Base-by-base conservation (phyloP, 2,113 vertebrate species). In the Pelobates fuscus region DNA sequence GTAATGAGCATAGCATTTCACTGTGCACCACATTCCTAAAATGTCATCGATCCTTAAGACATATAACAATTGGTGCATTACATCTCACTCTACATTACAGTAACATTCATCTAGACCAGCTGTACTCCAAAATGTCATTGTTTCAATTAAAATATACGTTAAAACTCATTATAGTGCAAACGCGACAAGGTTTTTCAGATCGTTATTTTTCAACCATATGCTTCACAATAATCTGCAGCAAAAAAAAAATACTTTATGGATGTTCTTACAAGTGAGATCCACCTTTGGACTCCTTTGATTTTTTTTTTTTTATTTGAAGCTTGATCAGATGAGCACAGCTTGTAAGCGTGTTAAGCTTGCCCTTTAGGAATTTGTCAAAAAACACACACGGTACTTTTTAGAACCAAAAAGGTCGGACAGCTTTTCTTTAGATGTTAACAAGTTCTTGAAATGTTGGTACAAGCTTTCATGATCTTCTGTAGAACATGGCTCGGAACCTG, bases 341-440 rank as follows among this genome's bases (percentile, higher is more conserved):
- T 58, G 41, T 18, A 7, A 55, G 29, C 2, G 14, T n/a, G 29
- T 26, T 8, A 30, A 61, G 46, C 60, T 41, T 24, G 11, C 41
- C 41, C 26, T 61, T 32, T 25, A 46, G 41, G 21, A 44, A 44
- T 46, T 44, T 70, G 27, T 43, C 17, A 20, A 60, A 70, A 41
- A 27, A 15, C 17, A n/a, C 30, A 57, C 2, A 10, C 32, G 24
- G 69, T 41, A 30, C 43, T 61, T 32, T 23, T 71, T 23, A 61
- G 57, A 71, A 60, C 58, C 69, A 27, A 55, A 61, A 49, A 71
- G 69, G 69, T 71, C 69, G 49, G 68, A 5, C 21, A 3, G 55
- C 11, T 49, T 49, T 49, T 49, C 2, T 15, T 62, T 41, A 61
- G 69, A 71, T 62, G 69, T 62, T 61, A 71, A 71, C 25, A 26